phyloP scores from a whole-genome alignment of 2,113 vertebrate genomes.

The Microcebus griseorufus region DNA sequence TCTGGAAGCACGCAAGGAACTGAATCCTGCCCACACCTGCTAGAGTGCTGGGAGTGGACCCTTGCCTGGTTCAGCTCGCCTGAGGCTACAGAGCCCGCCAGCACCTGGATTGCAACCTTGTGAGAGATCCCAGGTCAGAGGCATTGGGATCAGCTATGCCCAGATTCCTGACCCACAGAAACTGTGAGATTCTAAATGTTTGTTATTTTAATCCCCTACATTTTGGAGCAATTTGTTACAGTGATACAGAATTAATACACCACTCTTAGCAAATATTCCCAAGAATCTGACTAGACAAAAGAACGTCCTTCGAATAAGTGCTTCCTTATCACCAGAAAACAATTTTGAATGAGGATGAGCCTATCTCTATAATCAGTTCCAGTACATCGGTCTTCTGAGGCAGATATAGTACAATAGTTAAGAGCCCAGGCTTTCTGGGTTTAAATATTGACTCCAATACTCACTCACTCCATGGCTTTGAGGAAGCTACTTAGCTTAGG shows the following conservation, averaged over 20 bases:
- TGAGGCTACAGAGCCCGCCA: not conserved
- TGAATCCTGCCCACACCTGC: not conserved
- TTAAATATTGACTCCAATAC: not conserved
- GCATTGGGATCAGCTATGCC: not conserved
- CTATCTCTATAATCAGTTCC: not conserved
- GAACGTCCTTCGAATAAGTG: not conserved
- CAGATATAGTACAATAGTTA: not conserved
- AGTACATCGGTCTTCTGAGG: not conserved
- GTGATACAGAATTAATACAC: not conserved
- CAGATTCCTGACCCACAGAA: not conserved
- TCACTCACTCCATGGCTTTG: not conserved
- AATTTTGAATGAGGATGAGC: not conserved
- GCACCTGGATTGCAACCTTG: not conserved
- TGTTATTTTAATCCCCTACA: not conserved
- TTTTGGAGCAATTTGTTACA: not conserved
- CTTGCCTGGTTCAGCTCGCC: accelerated
- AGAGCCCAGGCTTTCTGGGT: not conserved
- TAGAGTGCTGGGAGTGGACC: not conserved
- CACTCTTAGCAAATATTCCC: not conserved
- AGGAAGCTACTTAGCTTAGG: not conserved
- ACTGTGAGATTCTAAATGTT: not conserved
- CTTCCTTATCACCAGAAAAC: not conserved
- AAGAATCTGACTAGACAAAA: not conserved
- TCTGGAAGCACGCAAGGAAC: not conserved
- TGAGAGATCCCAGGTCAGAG: not conserved